phyloP scores from a whole-genome alignment of 2,888 invertebrate genomes.

The Eupithecia subfuscata region DNA sequence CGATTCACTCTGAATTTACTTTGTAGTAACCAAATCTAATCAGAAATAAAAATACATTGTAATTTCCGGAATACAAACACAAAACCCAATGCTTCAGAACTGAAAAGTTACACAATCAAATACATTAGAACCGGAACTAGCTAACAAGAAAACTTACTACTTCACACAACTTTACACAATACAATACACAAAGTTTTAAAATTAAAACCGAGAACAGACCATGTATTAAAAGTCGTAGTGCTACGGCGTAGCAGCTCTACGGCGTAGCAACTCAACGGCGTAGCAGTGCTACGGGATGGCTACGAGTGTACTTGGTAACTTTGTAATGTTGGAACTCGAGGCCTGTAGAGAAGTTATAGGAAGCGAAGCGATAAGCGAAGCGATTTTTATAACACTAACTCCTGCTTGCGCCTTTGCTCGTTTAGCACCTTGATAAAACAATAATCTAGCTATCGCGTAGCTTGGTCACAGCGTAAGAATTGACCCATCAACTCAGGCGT shows the following conservation, averaged over 20 bases:
- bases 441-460: background rate
- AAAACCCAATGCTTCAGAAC: slow-evolving; percentile 35
- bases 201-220: slow-evolving; percentile 53
- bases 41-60: background rate
- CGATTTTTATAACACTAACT: background rate
- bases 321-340: slow-evolving; percentile 53
- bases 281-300: slow-evolving; percentile 48
- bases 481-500: background rate
- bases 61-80: slow-evolving; percentile 12
- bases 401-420: background rate
- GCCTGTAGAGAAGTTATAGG: background rate
- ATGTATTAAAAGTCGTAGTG: slow-evolving; percentile 49
- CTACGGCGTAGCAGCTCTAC: slow-evolving; percentile 44
- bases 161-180: slow-evolving; percentile 4
- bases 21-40: background rate
- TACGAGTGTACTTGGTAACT: slow-evolving; percentile 52
- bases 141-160: slow-evolving; percentile 51
- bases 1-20: background rate
- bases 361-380: slow-evolving; percentile 3
- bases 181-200: slow-evolving; percentile 50
- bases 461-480: background rate
- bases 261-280: slow-evolving; percentile 39
- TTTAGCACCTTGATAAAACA: background rate
- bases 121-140: slow-evolving; percentile 35
- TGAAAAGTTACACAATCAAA: slow-evolving; percentile 36